Conservation (phyloP, 2,797 vertebrate genomes). For the Amazona finschi region DNA sequence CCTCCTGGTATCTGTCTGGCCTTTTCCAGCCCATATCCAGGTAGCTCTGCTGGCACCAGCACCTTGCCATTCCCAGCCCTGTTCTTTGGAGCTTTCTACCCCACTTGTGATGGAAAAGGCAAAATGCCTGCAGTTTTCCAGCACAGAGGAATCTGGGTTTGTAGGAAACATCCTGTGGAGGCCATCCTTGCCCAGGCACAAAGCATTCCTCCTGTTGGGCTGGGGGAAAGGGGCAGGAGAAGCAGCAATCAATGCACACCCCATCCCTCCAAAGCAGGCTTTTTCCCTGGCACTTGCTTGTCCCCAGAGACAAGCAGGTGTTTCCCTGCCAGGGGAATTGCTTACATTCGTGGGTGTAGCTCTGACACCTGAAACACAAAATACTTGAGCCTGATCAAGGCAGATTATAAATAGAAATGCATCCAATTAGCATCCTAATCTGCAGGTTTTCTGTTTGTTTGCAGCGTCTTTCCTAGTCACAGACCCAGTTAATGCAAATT, state of each 20-base stretch:
- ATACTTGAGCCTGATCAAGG: slow-evolving; percentile 39
- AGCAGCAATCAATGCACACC: accelerated
- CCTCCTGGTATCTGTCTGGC: neutral
- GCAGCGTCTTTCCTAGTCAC: slow-evolving; percentile 27
- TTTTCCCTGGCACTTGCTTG: neutral
- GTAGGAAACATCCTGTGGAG: neutral
- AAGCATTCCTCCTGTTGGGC: neutral
- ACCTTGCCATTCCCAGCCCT: neutral
- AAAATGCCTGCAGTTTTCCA: neutral
- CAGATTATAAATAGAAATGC: slow-evolving; percentile 64
- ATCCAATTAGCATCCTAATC: slow-evolving; percentile 54
- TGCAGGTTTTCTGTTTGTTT: slow-evolving; percentile 59
- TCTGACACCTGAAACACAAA: slow-evolving; percentile 63
- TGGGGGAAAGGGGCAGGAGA: neutral
- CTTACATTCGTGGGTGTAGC: slow-evolving; percentile 38
- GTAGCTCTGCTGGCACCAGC: neutral
- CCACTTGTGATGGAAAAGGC: neutral
- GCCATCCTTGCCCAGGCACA: neutral
- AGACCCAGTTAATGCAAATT: slow-evolving; percentile 56
- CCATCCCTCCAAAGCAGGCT: neutral
- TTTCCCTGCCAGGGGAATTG: slow-evolving; percentile 44
- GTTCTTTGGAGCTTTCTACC: neutral
- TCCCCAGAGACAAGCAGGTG: slow-evolving; percentile 60
- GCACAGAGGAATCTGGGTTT: neutral
- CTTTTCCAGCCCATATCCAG: neutral